Evolutionary conservation across 2,888 invertebrate genomes (phyloP).

Genomic region (Subacronicta megacephala): DNA sequence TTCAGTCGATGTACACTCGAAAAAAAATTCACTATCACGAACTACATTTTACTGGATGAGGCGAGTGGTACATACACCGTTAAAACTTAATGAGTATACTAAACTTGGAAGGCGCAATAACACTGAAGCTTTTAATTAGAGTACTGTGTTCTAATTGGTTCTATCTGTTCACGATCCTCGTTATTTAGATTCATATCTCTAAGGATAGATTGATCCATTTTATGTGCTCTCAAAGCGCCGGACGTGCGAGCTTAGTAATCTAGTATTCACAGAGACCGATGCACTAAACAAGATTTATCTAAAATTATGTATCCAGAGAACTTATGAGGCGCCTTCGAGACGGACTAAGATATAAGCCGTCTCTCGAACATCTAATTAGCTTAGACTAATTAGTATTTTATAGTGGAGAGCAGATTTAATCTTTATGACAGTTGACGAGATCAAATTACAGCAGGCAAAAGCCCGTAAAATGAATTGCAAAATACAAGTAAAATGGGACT

Average conservation of each 20-base stretch:
- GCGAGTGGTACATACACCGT: too few relatives aligned
- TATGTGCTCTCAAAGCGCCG: slow-evolving; percentile 34
- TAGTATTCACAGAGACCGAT: slow-evolving; percentile 13
- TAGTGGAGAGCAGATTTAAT: slow-evolving; percentile 18
- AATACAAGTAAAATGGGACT: background rate
- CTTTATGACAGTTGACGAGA: slow-evolving; percentile 18
- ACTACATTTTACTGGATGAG: too few relatives aligned
- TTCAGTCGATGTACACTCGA: background rate
- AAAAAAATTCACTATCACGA: too few relatives aligned
- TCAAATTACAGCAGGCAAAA: slow-evolving; percentile 12
- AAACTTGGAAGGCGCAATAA: slow-evolving; percentile 13
- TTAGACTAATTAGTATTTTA: slow-evolving; percentile 37
- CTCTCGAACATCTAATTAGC: slow-evolving; percentile 23
- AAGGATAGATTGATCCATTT: slow-evolving; percentile 57
- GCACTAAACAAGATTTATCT: slow-evolving; percentile 35
- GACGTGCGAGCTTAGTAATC: slow-evolving; percentile 31
- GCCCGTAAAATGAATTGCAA: background rate
- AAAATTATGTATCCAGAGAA: slow-evolving; percentile 10
- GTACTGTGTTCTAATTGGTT: slow-evolving; percentile 59
- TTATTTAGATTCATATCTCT: slow-evolving; percentile 61
- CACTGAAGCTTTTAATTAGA: slow-evolving; percentile 57
- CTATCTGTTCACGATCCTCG: slow-evolving; percentile 61
- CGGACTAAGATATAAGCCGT: slow-evolving; percentile 19
- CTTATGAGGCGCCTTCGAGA: slow-evolving; percentile 38
- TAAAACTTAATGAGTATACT: slow-evolving; percentile 29